phyloP scores from a whole-genome alignment of 2,113 vertebrate species.

The Theristicus caerulescens region DNA sequence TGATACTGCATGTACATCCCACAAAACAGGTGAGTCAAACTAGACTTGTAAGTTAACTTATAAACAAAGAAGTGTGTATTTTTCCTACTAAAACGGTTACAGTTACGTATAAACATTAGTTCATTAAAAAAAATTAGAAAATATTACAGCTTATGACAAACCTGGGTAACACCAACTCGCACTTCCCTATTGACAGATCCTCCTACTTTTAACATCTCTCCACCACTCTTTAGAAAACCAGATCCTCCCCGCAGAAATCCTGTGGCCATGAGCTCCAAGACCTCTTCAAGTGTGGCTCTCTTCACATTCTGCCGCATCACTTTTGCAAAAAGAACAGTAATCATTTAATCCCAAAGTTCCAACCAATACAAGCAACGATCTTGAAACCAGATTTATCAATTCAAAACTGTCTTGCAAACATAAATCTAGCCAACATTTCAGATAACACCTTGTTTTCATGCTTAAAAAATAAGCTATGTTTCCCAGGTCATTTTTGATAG shows the following conservation, averaged over 20 bases:
- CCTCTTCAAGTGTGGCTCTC: slow-evolving; percentile 93
- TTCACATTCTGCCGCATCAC: slow-evolving; percentile 99
- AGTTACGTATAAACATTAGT: background rate
- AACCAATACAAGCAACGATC: background rate
- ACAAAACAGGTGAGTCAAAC: background rate
- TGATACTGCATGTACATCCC: background rate
- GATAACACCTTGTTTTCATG: background rate
- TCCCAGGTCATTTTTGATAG: background rate
- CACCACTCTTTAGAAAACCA: slow-evolving; percentile 95
- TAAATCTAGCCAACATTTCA: background rate
- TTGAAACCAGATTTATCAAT: background rate
- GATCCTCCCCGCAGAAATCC: slow-evolving; percentile 96
- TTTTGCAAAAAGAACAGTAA: slow-evolving; percentile 55
- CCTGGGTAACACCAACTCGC: slow-evolving; percentile 97
- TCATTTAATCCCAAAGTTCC: background rate
- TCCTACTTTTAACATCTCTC: slow-evolving; percentile 98
- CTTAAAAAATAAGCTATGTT: background rate
- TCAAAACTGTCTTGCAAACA: background rate
- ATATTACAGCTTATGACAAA: slow-evolving; percentile 64
- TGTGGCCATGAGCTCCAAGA: slow-evolving; percentile 95
- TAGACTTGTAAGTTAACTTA: background rate
- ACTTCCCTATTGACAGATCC: slow-evolving; percentile 97
- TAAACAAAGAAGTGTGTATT: background rate
- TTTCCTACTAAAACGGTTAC: background rate
- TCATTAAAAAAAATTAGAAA: background rate